Conservation (phyloP, 2,888 invertebrate genomes). For the Andrena dorsata region DNA sequence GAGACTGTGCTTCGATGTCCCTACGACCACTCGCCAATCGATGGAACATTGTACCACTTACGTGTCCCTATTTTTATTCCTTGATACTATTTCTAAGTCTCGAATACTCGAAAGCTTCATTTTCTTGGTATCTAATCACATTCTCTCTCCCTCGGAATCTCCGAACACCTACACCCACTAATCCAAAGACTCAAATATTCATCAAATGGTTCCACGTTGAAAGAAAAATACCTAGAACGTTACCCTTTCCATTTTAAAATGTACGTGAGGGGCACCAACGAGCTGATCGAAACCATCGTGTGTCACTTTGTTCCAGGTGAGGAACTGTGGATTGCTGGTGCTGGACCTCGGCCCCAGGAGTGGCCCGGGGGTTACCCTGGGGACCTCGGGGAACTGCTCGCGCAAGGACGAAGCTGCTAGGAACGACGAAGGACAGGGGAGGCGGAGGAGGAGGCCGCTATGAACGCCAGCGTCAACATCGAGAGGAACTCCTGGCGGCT, state of each 20-base stretch:
- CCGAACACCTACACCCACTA: too few relatives aligned
- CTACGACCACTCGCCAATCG: conserved; percentile 8
- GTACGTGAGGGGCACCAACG: not conserved
- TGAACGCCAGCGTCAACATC: conserved; percentile 96
- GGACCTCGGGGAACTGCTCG: conserved; percentile 74
- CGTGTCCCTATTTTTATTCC: too few relatives aligned
- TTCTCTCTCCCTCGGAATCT: too few relatives aligned
- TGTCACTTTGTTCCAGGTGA: conserved; percentile 74
- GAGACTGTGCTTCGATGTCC: not conserved
- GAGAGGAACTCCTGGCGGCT: conserved; percentile 96
- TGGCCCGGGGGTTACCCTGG: conserved; percentile 83
- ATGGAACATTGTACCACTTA: conserved; percentile 1
- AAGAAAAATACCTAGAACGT: too few relatives aligned
- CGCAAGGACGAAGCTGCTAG: conserved; percentile 76
- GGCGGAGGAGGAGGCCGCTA: conserved; percentile 89
- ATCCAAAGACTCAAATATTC: too few relatives aligned
- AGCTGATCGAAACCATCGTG: not conserved
- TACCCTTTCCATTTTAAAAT: too few relatives aligned
- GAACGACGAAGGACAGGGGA: conserved; percentile 86
- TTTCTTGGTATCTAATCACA: too few relatives aligned
- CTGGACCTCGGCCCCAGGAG: conserved; percentile 84
- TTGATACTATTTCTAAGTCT: too few relatives aligned
- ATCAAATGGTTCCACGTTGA: too few relatives aligned
- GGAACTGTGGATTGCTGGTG: conserved; percentile 78
- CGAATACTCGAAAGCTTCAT: too few relatives aligned